These are phyloP conservation scores for Saccopteryx bilineata DNA, from an alignment of 2,113 vertebrate genomes.

Conservation along the genomic window DNA sequence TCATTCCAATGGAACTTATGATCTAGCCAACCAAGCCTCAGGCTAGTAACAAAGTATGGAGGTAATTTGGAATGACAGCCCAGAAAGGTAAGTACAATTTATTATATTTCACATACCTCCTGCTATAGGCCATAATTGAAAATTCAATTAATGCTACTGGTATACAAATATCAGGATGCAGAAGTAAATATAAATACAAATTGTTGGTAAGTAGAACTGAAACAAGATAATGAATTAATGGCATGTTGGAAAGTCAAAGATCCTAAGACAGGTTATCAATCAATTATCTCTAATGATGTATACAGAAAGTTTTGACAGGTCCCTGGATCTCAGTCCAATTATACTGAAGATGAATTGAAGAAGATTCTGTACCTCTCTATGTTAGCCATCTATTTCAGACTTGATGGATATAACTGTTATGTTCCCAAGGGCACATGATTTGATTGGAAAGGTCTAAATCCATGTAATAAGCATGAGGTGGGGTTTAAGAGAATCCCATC, in stretches of 20 bases:
- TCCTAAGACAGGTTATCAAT: constrained; percentile 47
- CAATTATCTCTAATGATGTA: constrained; percentile 19
- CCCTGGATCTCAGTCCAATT: constrained; percentile 38
- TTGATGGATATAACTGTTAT: constrained; percentile 31
- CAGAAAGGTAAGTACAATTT: background rate
- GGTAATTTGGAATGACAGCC: constrained; percentile 46
- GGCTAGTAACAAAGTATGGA: background rate
- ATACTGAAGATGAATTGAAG: constrained; percentile 48
- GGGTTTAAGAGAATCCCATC: constrained; percentile 50
- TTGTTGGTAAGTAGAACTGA: constrained; percentile 60
- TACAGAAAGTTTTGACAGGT: constrained; percentile 16
- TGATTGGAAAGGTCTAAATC: constrained; percentile 54
- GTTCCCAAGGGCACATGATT: background rate
- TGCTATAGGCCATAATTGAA: constrained; percentile 81
- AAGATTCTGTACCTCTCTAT: constrained; percentile 37
- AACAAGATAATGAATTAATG: constrained; percentile 64
- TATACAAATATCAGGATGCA: constrained; percentile 4
- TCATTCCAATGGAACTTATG: constrained; percentile 10
- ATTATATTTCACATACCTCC: constrained; percentile 75
- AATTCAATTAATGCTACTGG: constrained; percentile 57
- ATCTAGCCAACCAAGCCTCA: background rate
- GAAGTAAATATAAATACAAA: constrained; percentile 55
- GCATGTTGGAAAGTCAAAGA: constrained; percentile 49
- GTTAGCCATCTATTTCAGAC: background rate
- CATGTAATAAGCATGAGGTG: background rate